A percentile compares a stretch with the other conserved stretches of the same genome.
Evolutionary conservation across 2,797 vertebrate genomes (phyloP).

Genomic region (Peromyscus nudipes): DNA sequence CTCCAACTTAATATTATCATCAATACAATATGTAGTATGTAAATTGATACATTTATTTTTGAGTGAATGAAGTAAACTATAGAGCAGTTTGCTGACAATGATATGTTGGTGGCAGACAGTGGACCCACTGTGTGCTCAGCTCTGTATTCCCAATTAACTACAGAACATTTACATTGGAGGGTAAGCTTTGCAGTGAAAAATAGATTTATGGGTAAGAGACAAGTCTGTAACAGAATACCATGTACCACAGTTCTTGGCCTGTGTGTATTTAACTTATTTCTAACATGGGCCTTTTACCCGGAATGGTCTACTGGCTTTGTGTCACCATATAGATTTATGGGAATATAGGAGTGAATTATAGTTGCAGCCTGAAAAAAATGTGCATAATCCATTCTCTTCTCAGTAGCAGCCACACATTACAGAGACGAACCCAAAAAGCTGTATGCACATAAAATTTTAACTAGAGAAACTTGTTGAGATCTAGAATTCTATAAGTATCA

Average conservation of each 20-base stretch:
- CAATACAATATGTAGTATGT: not conserved
- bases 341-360: not conserved
- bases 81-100: not conserved
- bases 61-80: not conserved
- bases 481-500: not conserved
- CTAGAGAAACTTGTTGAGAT: not conserved
- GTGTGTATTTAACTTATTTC: not conserved
- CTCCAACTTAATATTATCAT: not conserved
- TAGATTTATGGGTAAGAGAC: not conserved
- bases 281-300: not conserved
- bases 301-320: not conserved
- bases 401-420: not conserved
- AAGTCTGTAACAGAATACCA: not conserved
- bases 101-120: not conserved
- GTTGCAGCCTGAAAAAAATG: not conserved
- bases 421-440: not conserved
- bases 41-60: not conserved
- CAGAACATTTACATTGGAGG: not conserved
- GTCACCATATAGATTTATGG: not conserved
- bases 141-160: not conserved
- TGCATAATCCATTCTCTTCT: not conserved
- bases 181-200: not conserved
- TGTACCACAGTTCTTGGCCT: not conserved
- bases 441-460: not conserved
- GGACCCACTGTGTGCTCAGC: not conserved